Conservation (phyloP, 2,113 vertebrate genomes). For the Bothrops jararaca region DNA sequence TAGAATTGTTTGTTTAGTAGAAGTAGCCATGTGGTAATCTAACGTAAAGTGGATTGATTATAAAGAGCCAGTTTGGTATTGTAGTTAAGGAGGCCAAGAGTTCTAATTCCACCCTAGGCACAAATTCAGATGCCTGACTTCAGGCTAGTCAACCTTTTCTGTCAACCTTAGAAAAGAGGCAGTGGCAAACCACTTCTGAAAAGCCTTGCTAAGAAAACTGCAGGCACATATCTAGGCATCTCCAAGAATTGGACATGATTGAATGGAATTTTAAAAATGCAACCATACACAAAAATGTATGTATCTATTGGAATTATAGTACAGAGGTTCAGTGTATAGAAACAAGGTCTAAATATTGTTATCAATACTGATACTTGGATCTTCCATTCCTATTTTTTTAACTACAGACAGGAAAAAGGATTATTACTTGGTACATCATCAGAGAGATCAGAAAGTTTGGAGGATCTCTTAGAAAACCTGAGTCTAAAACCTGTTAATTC, state of each 20-base stretch:
- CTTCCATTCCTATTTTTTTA: constrained; percentile 6
- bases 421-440: constrained; percentile 68
- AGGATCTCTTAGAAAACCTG: constrained; percentile 87
- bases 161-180: not conserved
- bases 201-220: not conserved
- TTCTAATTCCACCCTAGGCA: not conserved
- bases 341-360: not conserved
- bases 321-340: not conserved
- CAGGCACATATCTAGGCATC: not conserved
- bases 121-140: not conserved
- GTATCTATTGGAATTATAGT: not conserved
- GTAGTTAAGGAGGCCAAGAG: not conserved
- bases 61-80: not conserved
- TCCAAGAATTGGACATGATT: not conserved
- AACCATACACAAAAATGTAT: not conserved
- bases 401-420: constrained; percentile 72
- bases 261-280: not conserved
- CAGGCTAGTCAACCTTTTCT: not conserved
- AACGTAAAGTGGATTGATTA: not conserved
- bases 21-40: not conserved
- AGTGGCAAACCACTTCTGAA: not conserved
- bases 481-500: constrained; percentile 79
- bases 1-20: not conserved
- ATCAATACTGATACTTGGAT: not conserved
- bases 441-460: constrained; percentile 78